Conservation (phyloP, 2,797 vertebrate species). For the Lithobates pipiens region DNA sequence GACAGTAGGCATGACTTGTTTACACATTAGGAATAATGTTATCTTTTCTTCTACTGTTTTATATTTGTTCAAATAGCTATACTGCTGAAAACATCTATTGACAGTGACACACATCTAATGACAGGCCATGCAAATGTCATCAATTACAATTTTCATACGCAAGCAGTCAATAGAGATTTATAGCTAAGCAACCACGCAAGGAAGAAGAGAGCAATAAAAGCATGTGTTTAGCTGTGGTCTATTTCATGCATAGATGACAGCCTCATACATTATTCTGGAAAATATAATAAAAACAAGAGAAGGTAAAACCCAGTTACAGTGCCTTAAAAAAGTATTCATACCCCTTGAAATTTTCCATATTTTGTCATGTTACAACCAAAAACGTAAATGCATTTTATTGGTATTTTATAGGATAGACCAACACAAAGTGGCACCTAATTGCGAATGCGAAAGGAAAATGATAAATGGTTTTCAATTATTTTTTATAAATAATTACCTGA, state of each 20-base stretch:
- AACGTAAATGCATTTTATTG: no score
- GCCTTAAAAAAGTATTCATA: no score
- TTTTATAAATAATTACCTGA: no score
- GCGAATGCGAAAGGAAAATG: no score
- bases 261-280: background rate
- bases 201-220: background rate
- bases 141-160: background rate
- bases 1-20: background rate
- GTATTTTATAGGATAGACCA: no score
- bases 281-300: background rate
- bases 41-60: background rate
- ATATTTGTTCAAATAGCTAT: slow-evolving; percentile 9
- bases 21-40: background rate
- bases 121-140: slow-evolving; percentile 1
- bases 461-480: no score
- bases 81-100: background rate
- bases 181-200: slow-evolving; percentile 44
- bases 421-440: no score
- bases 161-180: slow-evolving; percentile 13
- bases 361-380: no score
- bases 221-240: background rate
- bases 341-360: no score
- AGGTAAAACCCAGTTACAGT: no score
- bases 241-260: slow-evolving; percentile 24
- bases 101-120: background rate